Evolutionary conservation across 64 coral and sea anemone species (phyloP).

Genomic region (Montipora foliosa): DNA sequence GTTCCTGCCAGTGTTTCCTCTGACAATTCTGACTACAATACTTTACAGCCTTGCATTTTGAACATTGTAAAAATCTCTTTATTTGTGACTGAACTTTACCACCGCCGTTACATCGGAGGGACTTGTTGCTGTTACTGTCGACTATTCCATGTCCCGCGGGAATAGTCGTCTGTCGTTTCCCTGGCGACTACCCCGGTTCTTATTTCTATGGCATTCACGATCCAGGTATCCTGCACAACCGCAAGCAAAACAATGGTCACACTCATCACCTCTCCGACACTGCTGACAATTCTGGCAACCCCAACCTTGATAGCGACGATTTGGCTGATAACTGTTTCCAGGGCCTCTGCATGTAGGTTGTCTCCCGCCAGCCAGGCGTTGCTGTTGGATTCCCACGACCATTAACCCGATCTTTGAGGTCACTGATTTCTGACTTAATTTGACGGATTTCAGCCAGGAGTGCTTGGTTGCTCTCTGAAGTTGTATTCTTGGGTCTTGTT

Average conservation of each 20-base stretch:
- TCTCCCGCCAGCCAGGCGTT: not conserved
- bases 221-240: not conserved
- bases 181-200: constrained; percentile 15
- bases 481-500: not conserved
- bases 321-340: no score
- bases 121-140: constrained; percentile 46
- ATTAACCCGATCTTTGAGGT: constrained; percentile 1
- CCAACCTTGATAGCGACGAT: no score
- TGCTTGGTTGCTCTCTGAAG: not conserved
- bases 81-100: constrained; percentile 30
- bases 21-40: no score
- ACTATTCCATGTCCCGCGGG: constrained; percentile 32
- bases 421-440: constrained; percentile 31
- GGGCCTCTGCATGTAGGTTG: no score
- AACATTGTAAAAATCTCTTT: no score
- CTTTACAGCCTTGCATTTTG: no score
- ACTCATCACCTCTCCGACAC: constrained; percentile 17
- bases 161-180: constrained; percentile 46
- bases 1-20: no score
- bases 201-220: no score
- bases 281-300: not conserved
- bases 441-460: not conserved
- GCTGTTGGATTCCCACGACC: not conserved
- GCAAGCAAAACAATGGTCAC: constrained; percentile 52
- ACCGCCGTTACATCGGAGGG: constrained; percentile 52